These are phyloP conservation scores for Scrobipalpa costella DNA, from an alignment of 2,888 invertebrate species.

Conservation along the genomic window DNA sequence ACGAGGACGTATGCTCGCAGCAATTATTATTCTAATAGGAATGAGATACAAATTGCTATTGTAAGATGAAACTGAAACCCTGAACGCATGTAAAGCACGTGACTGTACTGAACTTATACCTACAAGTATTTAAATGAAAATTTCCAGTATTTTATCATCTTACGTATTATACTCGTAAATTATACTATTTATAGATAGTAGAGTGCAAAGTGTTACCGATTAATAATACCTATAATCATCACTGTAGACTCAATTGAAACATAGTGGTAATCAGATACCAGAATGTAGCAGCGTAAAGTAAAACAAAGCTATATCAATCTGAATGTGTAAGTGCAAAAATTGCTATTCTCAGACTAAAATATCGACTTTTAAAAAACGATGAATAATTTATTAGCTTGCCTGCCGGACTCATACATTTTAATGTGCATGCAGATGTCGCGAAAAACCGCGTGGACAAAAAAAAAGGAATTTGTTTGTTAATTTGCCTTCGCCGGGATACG, in stretches of 20 bases:
- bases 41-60: slow-evolving; percentile 44
- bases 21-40: slow-evolving; percentile 46
- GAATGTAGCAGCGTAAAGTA: background rate
- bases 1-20: slow-evolving; percentile 41
- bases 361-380: slow-evolving; percentile 34
- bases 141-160: slow-evolving; percentile 1
- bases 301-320: background rate
- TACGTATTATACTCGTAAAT: background rate
- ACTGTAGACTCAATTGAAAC: background rate
- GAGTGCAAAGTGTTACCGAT: background rate
- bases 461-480: slow-evolving; percentile 10
- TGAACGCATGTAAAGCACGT: slow-evolving; percentile 16
- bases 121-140: too few species aligned
- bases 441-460: background rate
- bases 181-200: background rate
- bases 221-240: background rate
- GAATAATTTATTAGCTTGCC: slow-evolving; percentile 42
- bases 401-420: slow-evolving; percentile 38
- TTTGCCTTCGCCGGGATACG: background rate
- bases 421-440: slow-evolving; percentile 26
- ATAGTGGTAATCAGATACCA: background rate
- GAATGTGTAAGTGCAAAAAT: slow-evolving; percentile 25
- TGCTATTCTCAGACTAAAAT: slow-evolving; percentile 31
- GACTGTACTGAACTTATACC: too few species aligned
- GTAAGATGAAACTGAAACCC: slow-evolving; percentile 27